Evolutionary conservation across 2,888 invertebrate species (phyloP).

Genomic region (Spisula subtruncata): DNA sequence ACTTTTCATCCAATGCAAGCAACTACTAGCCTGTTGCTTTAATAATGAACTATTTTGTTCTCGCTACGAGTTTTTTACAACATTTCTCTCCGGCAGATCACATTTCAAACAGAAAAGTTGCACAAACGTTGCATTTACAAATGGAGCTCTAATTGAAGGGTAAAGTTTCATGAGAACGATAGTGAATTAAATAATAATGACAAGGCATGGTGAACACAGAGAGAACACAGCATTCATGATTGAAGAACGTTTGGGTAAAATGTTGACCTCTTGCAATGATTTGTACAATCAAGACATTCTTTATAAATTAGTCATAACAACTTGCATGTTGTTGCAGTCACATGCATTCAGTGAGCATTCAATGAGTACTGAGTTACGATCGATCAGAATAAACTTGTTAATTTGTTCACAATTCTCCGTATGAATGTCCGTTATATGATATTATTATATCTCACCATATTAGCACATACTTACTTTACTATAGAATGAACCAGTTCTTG

Average conservation of each 20-base stretch:
- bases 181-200: conserved; percentile 9
- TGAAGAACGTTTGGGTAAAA: background rate
- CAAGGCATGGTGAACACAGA: background rate
- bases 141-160: conserved; percentile 27
- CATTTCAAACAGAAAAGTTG: conserved; percentile 18
- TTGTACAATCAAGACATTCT: background rate
- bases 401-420: background rate
- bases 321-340: background rate
- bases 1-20: background rate
- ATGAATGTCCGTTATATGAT: too few species aligned
- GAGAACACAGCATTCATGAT: background rate
- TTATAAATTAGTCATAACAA: conserved; percentile 5
- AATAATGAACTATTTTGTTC: background rate
- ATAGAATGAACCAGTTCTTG: too few species aligned
- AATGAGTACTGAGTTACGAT: background rate
- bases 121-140: conserved; percentile 38
- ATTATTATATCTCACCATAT: too few species aligned
- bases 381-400: background rate
- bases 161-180: conserved; percentile 32
- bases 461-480: too few species aligned
- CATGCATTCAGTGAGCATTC: too few species aligned
- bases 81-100: conserved; percentile 12
- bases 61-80: background rate
- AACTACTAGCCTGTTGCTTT: background rate
- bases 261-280: background rate